Conservation (phyloP, 1,140 invertebrate genomes). For the Xylocopa sonorina region DNA sequence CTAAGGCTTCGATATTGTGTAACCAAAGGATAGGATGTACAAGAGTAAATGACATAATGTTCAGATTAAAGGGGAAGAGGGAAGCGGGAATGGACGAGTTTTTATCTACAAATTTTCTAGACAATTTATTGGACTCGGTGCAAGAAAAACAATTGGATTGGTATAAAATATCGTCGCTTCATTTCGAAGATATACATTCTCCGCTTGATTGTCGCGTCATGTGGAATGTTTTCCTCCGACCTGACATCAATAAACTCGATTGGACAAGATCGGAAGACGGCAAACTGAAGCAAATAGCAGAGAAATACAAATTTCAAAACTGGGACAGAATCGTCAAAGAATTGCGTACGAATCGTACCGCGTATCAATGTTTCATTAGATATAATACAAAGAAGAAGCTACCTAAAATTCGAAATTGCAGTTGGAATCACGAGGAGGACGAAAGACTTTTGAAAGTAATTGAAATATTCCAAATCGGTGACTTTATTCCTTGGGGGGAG, state of each 20-base stretch:
- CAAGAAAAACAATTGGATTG: conserved; percentile 77
- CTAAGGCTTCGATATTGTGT: conserved; percentile 27
- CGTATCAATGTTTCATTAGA: conserved; percentile 86
- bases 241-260: conserved; percentile 84
- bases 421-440: conserved; percentile 85
- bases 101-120: conserved; percentile 62
- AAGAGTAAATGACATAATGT: background rate
- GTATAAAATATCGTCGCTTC: conserved; percentile 79
- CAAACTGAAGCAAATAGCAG: conserved; percentile 79
- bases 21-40: background rate
- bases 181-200: conserved; percentile 81
- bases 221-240: conserved; percentile 87
- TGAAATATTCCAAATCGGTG: conserved; percentile 82
- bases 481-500: conserved; percentile 86
- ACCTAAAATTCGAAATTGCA: conserved; percentile 68
- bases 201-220: conserved; percentile 83
- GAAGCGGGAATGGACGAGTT: conserved; percentile 19
- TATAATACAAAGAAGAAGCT: conserved; percentile 80
- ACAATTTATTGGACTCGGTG: conserved; percentile 66
- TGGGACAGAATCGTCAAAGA: conserved; percentile 85
- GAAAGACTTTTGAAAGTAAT: conserved; percentile 82
- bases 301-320: conserved; percentile 82
- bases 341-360: conserved; percentile 83
- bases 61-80: background rate
- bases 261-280: conserved; percentile 85